These are phyloP conservation scores for Acrocephalus scirpaceus DNA, from an alignment of 2,797 vertebrate species.

Conservation along the genomic window DNA sequence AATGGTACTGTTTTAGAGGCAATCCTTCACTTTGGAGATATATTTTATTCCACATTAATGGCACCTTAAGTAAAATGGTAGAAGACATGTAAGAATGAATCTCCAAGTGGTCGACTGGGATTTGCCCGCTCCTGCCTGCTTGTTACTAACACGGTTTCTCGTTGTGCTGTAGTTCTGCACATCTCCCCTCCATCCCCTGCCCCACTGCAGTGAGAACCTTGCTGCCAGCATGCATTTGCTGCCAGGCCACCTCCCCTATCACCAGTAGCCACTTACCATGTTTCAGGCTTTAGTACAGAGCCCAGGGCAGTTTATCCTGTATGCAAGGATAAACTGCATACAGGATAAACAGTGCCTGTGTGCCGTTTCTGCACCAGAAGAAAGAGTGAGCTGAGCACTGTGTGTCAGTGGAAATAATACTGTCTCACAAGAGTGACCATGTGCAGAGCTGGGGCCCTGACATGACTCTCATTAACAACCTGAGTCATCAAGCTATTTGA, in stretches of 20 bases:
- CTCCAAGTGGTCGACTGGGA: conserved; percentile 28
- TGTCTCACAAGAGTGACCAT: not conserved
- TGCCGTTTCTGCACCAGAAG: not conserved
- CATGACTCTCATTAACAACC: fast-evolving
- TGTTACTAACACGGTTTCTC: not conserved
- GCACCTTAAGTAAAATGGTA: conserved; percentile 41
- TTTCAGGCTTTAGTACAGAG: not conserved
- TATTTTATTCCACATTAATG: conserved; percentile 54
- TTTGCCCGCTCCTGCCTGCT: not conserved
- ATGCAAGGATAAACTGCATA: no score
- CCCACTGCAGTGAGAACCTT: fast-evolving
- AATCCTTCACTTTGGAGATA: conserved; percentile 42
- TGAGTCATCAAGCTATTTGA: not conserved
- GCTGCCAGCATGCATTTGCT: not conserved
- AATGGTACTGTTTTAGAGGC: conserved; percentile 34
- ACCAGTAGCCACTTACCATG: not conserved
- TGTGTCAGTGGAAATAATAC: not conserved
- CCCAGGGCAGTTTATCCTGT: not conserved
- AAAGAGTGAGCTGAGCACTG: not conserved
- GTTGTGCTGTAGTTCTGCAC: not conserved
- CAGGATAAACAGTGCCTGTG: no score
- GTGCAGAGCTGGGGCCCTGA: not conserved
- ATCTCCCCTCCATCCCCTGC: not conserved
- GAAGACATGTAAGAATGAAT: conserved; percentile 31
- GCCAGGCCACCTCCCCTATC: not conserved